Evolutionary conservation across 2,797 vertebrate genomes (phyloP), one percentile per base, ranked within the genome.

Genomic region (Protosalanx chinensis): DNA sequence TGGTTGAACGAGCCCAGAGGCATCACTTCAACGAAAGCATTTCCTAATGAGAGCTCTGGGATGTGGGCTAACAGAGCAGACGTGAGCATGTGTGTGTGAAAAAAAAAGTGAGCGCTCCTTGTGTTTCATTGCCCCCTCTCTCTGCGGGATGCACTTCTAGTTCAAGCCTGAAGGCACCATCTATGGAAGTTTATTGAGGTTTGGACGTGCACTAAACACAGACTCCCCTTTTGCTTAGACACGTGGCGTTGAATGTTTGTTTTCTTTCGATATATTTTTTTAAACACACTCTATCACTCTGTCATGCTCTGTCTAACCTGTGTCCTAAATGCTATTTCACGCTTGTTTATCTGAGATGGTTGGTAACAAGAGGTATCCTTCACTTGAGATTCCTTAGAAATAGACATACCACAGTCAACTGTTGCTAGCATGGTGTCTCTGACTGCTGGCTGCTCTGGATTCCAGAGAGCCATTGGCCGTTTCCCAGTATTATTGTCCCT

Each of bases 1-100:
- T 64, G 60, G 29, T 41, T 65, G 32, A 37, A 35, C 35, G 4
- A 1, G 20, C 69, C 53, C 16, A 46, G 2, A 33, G 56, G 56
- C 71, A 61, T 20, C 64, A 32, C 8, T 35, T 73, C 35, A 67
- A 60, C 23, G 13, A 53, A 60, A 35, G 71, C 49, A 53, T 60
- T 67, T 67, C 15, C 49, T 67, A 33, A 60, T 37, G 5, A 59
- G 33, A 18, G 27, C 13, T 32, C 18, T 8, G 62, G 62, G 33
- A 16, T 29, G 27, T 5, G 62, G 41, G 33, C 5, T 67, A 67
- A 53, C 51, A 56, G 49, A 73, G 13, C 6, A 32, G 10, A 56
- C 13, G 68, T 68, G 46, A 46, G 67, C 53, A 7, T 69, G 64
- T 58, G 56, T 74, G 33, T 33, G 18, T 46, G 35, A 68, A 32